Evolutionary conservation across 2,113 vertebrate genomes (phyloP).

Genomic region (Malurus elegans): DNA sequence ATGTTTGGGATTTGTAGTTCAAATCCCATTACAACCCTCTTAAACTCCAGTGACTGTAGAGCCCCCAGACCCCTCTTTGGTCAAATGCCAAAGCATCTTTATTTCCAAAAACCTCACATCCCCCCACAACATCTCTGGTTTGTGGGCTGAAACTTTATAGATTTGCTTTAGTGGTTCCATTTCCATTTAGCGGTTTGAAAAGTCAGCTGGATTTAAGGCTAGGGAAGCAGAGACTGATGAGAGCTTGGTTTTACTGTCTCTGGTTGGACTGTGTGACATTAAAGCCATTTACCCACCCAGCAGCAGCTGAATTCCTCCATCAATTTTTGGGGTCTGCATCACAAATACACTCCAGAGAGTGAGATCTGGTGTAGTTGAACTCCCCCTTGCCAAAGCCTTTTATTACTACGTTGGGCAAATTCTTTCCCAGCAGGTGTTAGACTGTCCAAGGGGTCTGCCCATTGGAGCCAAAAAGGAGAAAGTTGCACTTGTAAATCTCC

Average conservation of each 20-base stretch:
- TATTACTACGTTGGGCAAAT: not conserved
- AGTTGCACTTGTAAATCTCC: not conserved
- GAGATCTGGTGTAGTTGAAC: not conserved
- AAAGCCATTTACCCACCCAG: not conserved
- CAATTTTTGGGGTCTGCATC: not conserved
- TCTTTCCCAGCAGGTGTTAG: not conserved
- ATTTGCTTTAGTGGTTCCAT: not conserved
- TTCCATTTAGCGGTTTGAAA: not conserved
- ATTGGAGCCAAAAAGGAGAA: not conserved
- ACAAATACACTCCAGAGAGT: not conserved
- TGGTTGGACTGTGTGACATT: not conserved
- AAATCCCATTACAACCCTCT: not conserved
- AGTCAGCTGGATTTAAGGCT: not conserved
- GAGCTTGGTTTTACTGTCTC: not conserved
- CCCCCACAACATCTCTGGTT: not conserved
- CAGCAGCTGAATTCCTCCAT: not conserved
- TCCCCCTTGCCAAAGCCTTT: not conserved
- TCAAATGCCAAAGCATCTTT: not conserved
- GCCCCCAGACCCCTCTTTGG: accelerated
- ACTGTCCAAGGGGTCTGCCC: not conserved
- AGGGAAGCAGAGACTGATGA: not conserved
- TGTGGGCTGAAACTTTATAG: not conserved
- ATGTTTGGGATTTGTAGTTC: not conserved
- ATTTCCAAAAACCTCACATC: not conserved
- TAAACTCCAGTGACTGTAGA: not conserved